Percentiles rank a stretch among this genome's conserved stretches.
Conservation (phyloP, 2,113 vertebrate species). For the Salvelinus fontinalis region DNA sequence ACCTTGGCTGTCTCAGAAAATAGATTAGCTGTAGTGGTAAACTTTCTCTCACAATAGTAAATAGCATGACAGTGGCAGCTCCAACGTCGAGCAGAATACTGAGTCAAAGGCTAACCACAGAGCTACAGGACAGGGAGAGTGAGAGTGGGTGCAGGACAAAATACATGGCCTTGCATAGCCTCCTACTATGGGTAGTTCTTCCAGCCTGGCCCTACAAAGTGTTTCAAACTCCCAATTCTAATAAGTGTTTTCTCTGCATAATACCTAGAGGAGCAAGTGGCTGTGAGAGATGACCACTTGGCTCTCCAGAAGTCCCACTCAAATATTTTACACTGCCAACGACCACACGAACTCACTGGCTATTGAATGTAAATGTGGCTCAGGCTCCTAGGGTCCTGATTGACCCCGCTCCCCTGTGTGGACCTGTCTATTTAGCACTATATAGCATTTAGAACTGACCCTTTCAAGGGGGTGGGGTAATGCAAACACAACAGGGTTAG, state of each 20-base stretch:
- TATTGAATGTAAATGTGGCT: slow-evolving; percentile 53
- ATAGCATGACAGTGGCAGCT: no score
- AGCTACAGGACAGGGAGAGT: not conserved
- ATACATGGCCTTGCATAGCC: not conserved
- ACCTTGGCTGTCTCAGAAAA: slow-evolving; percentile 22
- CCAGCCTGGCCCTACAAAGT: not conserved
- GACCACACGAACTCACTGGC: slow-evolving; percentile 45
- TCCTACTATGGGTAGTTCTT: not conserved
- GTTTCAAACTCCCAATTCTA: not conserved
- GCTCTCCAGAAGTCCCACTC: slow-evolving; percentile 23
- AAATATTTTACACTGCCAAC: slow-evolving; percentile 47
- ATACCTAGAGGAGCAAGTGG: not conserved
- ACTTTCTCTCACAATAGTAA: no score
- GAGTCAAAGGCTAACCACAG: no score
- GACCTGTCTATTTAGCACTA: slow-evolving; percentile 46
- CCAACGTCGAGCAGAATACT: no score
- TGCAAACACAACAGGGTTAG: not conserved
- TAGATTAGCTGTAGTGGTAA: no score
- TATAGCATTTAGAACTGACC: slow-evolving; percentile 35
- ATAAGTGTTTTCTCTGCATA: not conserved
- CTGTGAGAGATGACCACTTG: not conserved
- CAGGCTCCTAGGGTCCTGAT: slow-evolving; percentile 23
- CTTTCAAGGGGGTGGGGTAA: slow-evolving; percentile 7
- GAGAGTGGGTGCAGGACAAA: not conserved
- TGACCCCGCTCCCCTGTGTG: slow-evolving; percentile 18